Evolutionary conservation across 2,797 vertebrate genomes (phyloP).

Genomic region (Macropus fuliginosus): DNA sequence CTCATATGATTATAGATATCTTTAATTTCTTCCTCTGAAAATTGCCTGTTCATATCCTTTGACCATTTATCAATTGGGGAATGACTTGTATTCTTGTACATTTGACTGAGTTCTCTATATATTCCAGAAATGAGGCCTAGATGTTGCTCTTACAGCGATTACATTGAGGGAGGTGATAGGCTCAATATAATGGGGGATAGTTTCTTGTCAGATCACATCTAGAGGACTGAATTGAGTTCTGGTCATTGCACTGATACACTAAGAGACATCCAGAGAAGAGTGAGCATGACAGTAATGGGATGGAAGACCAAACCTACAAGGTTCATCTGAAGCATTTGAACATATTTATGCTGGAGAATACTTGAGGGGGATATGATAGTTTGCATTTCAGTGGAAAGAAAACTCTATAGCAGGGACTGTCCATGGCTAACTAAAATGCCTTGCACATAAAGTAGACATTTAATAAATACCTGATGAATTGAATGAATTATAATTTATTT

Average conservation of each 20-base stretch:
- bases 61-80: no score
- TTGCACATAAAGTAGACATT: background rate
- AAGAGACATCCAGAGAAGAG: background rate
- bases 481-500: background rate
- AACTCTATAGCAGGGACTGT: background rate
- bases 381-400: background rate
- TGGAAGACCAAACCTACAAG: background rate
- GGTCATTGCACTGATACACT: background rate
- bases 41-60: no score
- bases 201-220: background rate
- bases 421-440: background rate
- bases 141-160: background rate
- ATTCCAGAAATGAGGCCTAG: background rate
- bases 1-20: no score
- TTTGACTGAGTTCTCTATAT: no score
- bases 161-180: background rate
- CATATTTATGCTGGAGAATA: background rate
- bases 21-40: no score
- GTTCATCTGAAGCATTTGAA: background rate
- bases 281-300: background rate
- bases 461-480: background rate
- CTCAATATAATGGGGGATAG: background rate
- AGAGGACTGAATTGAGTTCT: background rate
- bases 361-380: background rate
- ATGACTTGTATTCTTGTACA: no score